phyloP scores from a whole-genome alignment of 2,888 invertebrate genomes.

The Heliconius hortense region DNA sequence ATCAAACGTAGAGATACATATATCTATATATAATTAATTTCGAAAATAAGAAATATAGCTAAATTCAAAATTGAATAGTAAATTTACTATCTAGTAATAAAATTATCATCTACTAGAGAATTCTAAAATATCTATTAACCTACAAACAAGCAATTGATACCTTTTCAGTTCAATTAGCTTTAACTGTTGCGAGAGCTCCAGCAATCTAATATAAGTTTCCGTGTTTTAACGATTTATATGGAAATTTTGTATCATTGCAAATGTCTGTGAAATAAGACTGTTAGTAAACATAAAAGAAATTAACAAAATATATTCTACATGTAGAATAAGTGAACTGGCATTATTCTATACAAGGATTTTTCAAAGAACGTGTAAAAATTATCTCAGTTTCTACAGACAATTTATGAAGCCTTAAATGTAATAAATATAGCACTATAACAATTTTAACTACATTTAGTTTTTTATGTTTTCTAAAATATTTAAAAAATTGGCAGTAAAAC shows the following conservation, averaged over 20 bases:
- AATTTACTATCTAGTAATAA: background rate
- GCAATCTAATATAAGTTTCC: background rate
- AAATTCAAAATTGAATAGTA: background rate
- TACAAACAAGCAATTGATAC: slow-evolving; percentile 11
- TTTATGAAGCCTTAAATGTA: no score
- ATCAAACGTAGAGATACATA: background rate
- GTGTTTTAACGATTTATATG: slow-evolving; percentile 16
- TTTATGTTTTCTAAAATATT: no score
- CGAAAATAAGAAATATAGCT: background rate
- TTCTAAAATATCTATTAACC: background rate
- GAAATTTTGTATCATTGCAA: slow-evolving; percentile 10
- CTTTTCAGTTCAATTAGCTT: slow-evolving; percentile 11
- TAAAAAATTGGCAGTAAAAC: no score
- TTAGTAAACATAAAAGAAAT: background rate
- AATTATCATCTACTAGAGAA: slow-evolving; percentile 1
- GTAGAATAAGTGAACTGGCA: background rate
- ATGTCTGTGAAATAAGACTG: background rate
- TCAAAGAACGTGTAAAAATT: background rate
- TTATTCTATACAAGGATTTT: background rate
- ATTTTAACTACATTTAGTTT: no score
- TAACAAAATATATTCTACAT: background rate
- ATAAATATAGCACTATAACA: no score
- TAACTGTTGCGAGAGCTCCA: background rate
- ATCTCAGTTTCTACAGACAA: no score
- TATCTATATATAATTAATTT: background rate